phyloP scores from a whole-genome alignment of 2,113 vertebrate genomes.

The Phasianus colchicus region DNA sequence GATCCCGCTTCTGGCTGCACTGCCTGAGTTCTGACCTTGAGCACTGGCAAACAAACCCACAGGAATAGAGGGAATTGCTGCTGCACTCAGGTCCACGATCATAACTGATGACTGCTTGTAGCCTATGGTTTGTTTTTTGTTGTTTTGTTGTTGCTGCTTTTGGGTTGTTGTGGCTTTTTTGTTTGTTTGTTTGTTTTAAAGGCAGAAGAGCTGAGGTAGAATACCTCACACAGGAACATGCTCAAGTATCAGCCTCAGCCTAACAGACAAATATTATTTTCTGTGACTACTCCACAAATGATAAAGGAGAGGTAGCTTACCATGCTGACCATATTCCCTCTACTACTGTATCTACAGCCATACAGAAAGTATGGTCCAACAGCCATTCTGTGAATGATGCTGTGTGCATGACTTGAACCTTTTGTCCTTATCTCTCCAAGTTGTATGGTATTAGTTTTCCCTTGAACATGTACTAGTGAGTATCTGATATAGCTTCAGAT shows the following conservation, averaged over 20 bases:
- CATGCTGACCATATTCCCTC: neutral
- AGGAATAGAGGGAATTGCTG: neutral
- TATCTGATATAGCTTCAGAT: neutral
- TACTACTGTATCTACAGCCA: neutral
- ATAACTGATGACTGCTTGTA: neutral
- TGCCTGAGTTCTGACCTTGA: neutral
- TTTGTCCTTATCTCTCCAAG: neutral
- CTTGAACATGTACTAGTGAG: neutral
- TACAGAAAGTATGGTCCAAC: neutral
- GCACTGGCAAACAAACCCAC: neutral
- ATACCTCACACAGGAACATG: neutral
- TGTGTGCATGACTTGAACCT: neutral
- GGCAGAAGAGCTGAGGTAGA: neutral
- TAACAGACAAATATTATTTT: neutral
- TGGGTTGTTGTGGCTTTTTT: neutral
- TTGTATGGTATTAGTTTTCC: neutral
- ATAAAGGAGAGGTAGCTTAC: neutral
- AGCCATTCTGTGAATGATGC: neutral
- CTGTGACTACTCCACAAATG: neutral
- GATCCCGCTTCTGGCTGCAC: fast-evolving
- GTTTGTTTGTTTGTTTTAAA: neutral
- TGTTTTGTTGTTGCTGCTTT: neutral
- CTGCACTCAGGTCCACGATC: neutral
- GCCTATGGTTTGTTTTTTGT: neutral
- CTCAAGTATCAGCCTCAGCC: neutral